phyloP scores from a whole-genome alignment of 2,797 vertebrate species.

The Trichosurus vulpecula region DNA sequence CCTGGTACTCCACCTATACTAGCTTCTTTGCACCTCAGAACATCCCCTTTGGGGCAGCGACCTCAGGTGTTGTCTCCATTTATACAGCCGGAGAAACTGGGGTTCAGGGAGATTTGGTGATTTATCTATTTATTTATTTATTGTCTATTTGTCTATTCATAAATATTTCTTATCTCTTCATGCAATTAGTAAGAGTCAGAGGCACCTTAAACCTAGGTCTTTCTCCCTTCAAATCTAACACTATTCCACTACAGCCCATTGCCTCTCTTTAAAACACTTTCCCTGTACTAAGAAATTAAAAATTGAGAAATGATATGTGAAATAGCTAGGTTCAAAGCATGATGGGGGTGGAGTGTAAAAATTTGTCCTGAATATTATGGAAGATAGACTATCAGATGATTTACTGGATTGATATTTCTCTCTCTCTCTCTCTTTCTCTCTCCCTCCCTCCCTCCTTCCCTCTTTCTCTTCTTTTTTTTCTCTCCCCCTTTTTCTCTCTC shows the following conservation, averaged over 20 bases:
- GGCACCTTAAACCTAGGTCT: not conserved
- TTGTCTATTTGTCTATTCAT: too few relatives aligned
- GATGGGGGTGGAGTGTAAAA: not conserved
- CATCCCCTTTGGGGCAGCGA: not conserved
- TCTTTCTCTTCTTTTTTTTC: too few relatives aligned
- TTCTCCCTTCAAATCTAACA: not conserved
- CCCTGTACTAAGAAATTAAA: slow-evolving; percentile 21
- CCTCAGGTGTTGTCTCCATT: not conserved
- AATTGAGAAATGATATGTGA: slow-evolving; percentile 6
- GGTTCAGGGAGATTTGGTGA: not conserved
- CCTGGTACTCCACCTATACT: not conserved
- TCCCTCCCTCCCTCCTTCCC: too few relatives aligned
- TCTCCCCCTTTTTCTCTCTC: too few relatives aligned
- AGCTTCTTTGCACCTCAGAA: not conserved
- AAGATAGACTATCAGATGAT: slow-evolving; percentile 7
- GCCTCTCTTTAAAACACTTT: slow-evolving; percentile 19
- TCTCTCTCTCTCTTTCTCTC: too few relatives aligned
- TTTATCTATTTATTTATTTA: not conserved
- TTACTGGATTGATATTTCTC: not conserved
- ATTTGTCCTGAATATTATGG: slow-evolving; percentile 5
- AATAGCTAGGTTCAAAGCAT: not conserved
- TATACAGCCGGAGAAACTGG: not conserved
- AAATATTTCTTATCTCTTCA: too few relatives aligned
- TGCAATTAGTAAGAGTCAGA: not conserved
- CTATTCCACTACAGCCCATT: not conserved